Evolutionary conservation across 2,888 invertebrate species (phyloP), one percentile per base, ranked within the genome.

Genomic region (Megalurothrips usitatus): DNA sequence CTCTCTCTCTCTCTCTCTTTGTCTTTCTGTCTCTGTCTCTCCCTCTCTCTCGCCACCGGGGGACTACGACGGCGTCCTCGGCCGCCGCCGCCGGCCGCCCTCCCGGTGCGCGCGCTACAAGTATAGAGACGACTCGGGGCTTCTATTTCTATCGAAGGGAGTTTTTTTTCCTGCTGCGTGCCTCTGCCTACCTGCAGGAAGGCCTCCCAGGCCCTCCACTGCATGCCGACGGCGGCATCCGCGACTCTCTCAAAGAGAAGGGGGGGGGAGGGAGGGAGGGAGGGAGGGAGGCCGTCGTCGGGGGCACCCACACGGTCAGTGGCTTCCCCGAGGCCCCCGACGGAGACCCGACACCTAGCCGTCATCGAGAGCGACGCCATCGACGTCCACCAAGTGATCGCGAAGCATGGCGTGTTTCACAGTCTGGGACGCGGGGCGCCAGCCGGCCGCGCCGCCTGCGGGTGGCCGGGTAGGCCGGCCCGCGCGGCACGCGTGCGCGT

Each of bases 71-170:
- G 12, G 8, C 68, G 11, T 10, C 26, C 26, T 26, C 10, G 11
- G 12, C 6, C 23, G 26, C 12, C 23, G 26, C 23, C 19, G 14
- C 10, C 68, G 23, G 11, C 68, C 68, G n/a, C 11, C 68, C 68
- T 23, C 23, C 9, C 68, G n/a, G 58, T 19, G 58, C 19, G 6
- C 6, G 58, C 58, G 23, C 26, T n/a, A 12, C 68, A 11, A 26
- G 23, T 26, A 23, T 68, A 23, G 23, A 19, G n/a, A 68, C n/a
- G 26, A 23, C 26, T 23, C 26, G 26, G 23, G 23, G 68, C 68
- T 23, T 75, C 68, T 75, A 75, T 75, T 75, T 75, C 68, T 75
- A 75, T 26, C 68, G 68, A 75, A 75, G 68, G 26, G 68, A 26
- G 12, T 75, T 75, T 75, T 63, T 68, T 75, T 75, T 58, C 58